A percentile compares a stretch with the other conserved stretches of the same genome.
Conservation (phyloP, 2,888 invertebrate genomes). For the Athetis lepigone region DNA sequence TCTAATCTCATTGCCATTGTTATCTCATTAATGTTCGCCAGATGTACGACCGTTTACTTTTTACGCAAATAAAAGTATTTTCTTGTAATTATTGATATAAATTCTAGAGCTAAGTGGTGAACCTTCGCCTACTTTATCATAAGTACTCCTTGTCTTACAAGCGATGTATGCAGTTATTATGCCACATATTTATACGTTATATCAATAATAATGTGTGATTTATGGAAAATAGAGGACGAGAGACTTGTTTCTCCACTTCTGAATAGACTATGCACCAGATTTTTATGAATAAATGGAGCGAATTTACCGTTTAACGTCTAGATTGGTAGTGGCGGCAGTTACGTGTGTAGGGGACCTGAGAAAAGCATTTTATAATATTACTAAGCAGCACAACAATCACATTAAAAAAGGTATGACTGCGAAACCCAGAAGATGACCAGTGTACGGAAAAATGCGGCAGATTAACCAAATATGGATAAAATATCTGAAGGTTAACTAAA, state of each 20-base stretch:
- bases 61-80: constrained; percentile 61
- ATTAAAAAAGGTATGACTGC: too few species aligned
- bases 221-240: constrained; percentile 31
- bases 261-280: not conserved
- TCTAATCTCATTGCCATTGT: constrained; percentile 82
- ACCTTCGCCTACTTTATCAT: constrained; percentile 73
- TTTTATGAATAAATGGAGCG: not conserved
- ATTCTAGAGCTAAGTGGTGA: constrained; percentile 70
- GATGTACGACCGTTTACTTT: constrained; percentile 58
- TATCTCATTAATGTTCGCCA: constrained; percentile 76
- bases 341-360: too few species aligned
- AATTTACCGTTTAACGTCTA: too few species aligned
- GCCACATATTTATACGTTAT: constrained; percentile 49
- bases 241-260: not conserved
- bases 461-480: too few species aligned
- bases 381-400: too few species aligned
- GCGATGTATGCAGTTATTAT: constrained; percentile 67
- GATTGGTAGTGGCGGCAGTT: too few species aligned
- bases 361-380: too few species aligned
- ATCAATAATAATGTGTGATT: constrained; percentile 46
- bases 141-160: constrained; percentile 70
- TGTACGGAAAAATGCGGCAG: too few species aligned
- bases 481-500: too few species aligned
- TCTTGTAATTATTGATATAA: constrained; percentile 54
- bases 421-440: too few species aligned